Evolutionary conservation across 1,140 invertebrate genomes (phyloP), one percentile per base, ranked within the genome.

Genomic region (Drosophila sechellia): DNA sequence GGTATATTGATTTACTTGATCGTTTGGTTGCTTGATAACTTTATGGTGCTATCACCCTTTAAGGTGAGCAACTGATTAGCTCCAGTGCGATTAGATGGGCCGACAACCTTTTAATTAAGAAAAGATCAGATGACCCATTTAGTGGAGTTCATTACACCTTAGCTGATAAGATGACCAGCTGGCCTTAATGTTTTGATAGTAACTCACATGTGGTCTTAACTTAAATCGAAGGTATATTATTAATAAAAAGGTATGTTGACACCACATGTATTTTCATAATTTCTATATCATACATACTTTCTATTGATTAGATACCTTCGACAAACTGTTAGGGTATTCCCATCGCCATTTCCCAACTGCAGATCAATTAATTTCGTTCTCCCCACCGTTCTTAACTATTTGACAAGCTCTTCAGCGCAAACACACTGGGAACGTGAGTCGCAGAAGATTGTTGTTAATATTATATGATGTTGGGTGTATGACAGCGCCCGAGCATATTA

Each of bases 351-450:
- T 13, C 20, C 31, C 66, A 20, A 34, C 8, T 31, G 31, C 13
- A 15, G 56, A 74, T 61, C 66, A 70, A 53, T 64, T 73, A 55
- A 71, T 56, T 57, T 78, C 58, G 39, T 57, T 71, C 55, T 61
- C 42, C 43, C 37, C 68, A 25, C 1, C 27, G 48, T 60, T 74
- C 37, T 43, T 31, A 70, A 74, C 55, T 74, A 81, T 77, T 81
- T 81, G 81, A 86, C 74, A 75, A 85, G 77, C 81, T 85, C 81
- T 81, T 81, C 73, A 75, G 37, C 37, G 43, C 63, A 60, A 13
- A 35, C 59, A 43, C 57, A 53, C 49, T 45, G 49, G 34, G 53
- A 74, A 75, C 70, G 43, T 85, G 81, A 81, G 73, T 57, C 68
- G 46, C 35, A 10, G 15, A 54, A 59, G 54, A 75, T 68, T 66